Conservation (phyloP, 2,888 invertebrate species). For the Scaptomyza caliginosa region DNA sequence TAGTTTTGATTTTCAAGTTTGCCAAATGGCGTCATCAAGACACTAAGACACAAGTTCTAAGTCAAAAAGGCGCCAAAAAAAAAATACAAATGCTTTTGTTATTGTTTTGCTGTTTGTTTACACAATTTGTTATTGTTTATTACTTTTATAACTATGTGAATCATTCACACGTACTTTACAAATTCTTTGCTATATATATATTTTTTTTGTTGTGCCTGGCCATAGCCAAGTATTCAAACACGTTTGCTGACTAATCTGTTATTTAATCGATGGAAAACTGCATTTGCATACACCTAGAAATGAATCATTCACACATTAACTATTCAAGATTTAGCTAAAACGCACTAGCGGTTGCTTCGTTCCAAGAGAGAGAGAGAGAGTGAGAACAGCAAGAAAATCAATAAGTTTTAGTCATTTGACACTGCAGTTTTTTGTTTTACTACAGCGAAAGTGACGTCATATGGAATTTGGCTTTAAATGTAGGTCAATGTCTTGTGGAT, state of each 20-base stretch:
- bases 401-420: slow-evolving; percentile 50
- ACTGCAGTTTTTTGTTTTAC: slow-evolving; percentile 63
- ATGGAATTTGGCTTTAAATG: slow-evolving; percentile 39
- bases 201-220: too few relatives aligned
- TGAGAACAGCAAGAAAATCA: slow-evolving; percentile 60
- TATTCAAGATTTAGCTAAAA: slow-evolving; percentile 19
- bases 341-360: slow-evolving; percentile 18
- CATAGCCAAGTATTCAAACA: slow-evolving; percentile 9
- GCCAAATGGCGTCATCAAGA: slow-evolving; percentile 59
- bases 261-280: slow-evolving; percentile 55
- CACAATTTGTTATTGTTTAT: slow-evolving; percentile 17
- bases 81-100: slow-evolving; percentile 23
- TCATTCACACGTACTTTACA: slow-evolving; percentile 21
- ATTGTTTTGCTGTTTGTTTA: slow-evolving; percentile 23
- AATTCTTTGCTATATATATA: slow-evolving; percentile 18
- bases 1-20: slow-evolving; percentile 24
- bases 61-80: slow-evolving; percentile 30
- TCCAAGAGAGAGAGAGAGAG: not conserved
- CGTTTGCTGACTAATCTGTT: slow-evolving; percentile 54
- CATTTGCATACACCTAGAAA: slow-evolving; percentile 30
- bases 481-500: slow-evolving; percentile 68
- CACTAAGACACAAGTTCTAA: slow-evolving; percentile 17
- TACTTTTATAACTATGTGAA: slow-evolving; percentile 21
- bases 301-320: slow-evolving; percentile 57
- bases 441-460: slow-evolving; percentile 61